A percentile compares a stretch with the other conserved stretches of the same genome.
Evolutionary conservation across 2,888 invertebrate species (phyloP).

Genomic region (Archips crataeganus): DNA sequence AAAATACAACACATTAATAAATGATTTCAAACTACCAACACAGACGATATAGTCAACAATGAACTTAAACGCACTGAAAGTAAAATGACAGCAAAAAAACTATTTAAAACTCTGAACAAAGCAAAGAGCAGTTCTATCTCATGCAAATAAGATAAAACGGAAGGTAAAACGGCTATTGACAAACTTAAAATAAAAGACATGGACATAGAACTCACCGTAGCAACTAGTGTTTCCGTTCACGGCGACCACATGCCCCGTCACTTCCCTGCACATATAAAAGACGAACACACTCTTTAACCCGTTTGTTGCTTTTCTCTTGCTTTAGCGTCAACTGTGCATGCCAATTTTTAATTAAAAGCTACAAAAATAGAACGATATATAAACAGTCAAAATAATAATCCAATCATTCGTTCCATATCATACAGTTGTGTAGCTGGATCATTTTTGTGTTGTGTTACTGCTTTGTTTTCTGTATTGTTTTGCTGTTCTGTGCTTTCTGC

Average conservation of each 20-base stretch:
- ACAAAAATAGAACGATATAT: conserved; percentile 69
- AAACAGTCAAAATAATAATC: conserved; percentile 55
- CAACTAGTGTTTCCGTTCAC: conserved; percentile 50
- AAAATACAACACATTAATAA: neutral
- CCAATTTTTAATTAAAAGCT: conserved; percentile 78
- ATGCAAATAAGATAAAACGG: neutral
- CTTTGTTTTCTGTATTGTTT: conserved; percentile 51
- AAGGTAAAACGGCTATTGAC: conserved; percentile 11
- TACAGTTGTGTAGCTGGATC: conserved; percentile 45
- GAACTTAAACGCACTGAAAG: too few relatives aligned
- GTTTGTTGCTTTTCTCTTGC: conserved; percentile 58
- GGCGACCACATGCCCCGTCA: conserved; percentile 56
- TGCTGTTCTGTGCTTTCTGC: conserved; percentile 56
- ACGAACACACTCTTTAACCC: conserved; percentile 83
- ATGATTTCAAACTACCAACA: neutral
- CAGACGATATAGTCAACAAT: too few relatives aligned
- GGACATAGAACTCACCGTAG: conserved; percentile 58
- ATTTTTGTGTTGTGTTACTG: conserved; percentile 59
- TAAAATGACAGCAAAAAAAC: neutral
- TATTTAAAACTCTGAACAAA: neutral
- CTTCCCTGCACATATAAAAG: conserved; percentile 85
- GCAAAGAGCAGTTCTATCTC: neutral
- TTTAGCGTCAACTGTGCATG: conserved; percentile 78
- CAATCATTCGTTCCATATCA: conserved; percentile 45
- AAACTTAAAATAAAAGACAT: neutral